Evolutionary conservation across 2,797 vertebrate species (phyloP), one percentile per base, ranked within the genome.

Genomic region (Bufotes viridis): DNA sequence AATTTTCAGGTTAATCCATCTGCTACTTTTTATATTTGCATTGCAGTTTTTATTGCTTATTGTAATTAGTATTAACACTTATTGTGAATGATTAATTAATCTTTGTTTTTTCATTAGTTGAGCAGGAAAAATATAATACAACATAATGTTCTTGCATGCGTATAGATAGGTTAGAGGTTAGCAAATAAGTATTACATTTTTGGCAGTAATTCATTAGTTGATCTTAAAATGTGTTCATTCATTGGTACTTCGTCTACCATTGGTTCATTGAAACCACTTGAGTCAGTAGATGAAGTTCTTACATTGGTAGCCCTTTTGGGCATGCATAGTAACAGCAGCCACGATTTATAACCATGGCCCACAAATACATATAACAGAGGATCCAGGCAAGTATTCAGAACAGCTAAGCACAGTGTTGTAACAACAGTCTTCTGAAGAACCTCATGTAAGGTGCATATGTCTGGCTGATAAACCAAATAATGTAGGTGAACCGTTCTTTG

Each of bases 321-420:
- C 11, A 9, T 69, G 49, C 78, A 90, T 34, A 80, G 60, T 42
- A 60, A 74, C 3, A 83, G 74, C 6, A 90, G 29, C 87, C 87
- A 90, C 67, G 88, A 63, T 82, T 90, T 90, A 81, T 89, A 91
- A 58, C 84, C 90, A 65, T 90, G 89, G 1, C 90, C 90, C 51
- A 87, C 20, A 49, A 90, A 85, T 55, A 82, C 87, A 86, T 90
- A 91, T 79, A 91, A 81, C 7, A 91, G n/a, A 15, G 90, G 90
- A 65, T 91, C 88, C n/a, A 89, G 78, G 42, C 86, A 88, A 5
- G 61, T 88, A 12, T 87, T 90, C 2, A 90, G 70, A 29, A 74
- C 80, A 87, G 81, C 86, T 78, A 69, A 76, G 70, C 84, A 70
- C 18, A 86, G n/a, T 6, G 81, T 79, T 58, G 84, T 75, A 18